Evolutionary conservation across 2,113 vertebrate genomes (phyloP), one percentile per base, ranked within the genome.

Genomic region (Ursus arctos): DNA sequence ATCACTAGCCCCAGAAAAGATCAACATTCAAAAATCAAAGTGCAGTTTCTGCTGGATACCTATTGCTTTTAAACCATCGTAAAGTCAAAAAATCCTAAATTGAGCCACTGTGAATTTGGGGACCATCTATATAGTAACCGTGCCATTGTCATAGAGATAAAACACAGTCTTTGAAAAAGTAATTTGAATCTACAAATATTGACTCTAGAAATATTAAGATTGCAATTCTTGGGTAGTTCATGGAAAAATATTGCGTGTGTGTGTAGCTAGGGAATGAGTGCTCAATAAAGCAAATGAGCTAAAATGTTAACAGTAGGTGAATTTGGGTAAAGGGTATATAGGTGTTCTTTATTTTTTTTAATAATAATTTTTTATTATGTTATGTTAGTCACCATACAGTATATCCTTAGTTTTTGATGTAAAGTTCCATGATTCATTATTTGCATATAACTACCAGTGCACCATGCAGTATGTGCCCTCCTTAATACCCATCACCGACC

Each of bases 141-240:
- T 31, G 53, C 36, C 15, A 67, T 82, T 67, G 49, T 69, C 26
- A 88, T 55, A 77, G 31, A 95, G 7, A 96, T 71, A 79, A 93
- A 83, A 93, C 26, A 67, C 33, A n/a, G 11, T 72, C 24, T 67
- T 88, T 80, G 53, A 13, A 26, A 79, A 79, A 95, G 85, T 12
- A 55, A 88, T 67, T 91, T 67, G 18, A 77, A 86, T 79, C 28
- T 92, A 94, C 10, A 71, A 86, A 97, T 63, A 95, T 22, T 79
- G 69, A 89, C 87, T 90, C 47, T 69, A 74, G n/a, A 92, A 88
- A 86, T 65, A 89, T 49, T 65, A 87, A 86, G 96, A 90, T 51
- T 72, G 19, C 67, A 86, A 33, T 49, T 89, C 63, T 61, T 33
- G 9, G 80, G 67, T 57, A 93, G 28, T 53, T 84, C 51, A 53